phyloP scores from a whole-genome alignment of 2,888 invertebrate species.

The Tupiocoris notatus region DNA sequence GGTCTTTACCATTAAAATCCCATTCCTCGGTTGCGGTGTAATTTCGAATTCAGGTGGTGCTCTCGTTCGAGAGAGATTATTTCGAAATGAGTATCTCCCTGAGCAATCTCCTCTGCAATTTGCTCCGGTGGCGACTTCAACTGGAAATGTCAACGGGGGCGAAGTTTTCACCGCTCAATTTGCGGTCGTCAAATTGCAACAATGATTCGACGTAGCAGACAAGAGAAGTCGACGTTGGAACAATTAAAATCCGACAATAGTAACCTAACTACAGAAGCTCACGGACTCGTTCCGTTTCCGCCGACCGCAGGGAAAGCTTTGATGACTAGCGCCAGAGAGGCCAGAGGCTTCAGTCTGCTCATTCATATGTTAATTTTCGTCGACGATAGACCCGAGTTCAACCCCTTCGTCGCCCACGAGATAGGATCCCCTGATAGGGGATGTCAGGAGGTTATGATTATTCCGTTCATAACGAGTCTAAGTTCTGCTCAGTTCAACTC shows the following conservation, averaged over 20 bases:
- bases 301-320: too few relatives aligned
- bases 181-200: constrained; percentile 13
- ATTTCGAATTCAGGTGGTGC: background rate
- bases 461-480: constrained; percentile 30
- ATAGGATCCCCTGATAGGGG: constrained; percentile 19
- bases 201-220: constrained; percentile 4
- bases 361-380: constrained; percentile 31
- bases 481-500: background rate
- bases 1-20: too few relatives aligned
- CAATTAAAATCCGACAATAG: constrained; percentile 29
- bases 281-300: background rate
- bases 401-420: background rate
- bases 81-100: background rate
- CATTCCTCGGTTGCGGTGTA: background rate
- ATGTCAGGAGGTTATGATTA: constrained; percentile 22
- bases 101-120: background rate
- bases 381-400: background rate
- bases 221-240: background rate
- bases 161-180: constrained; percentile 15
- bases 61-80: background rate
- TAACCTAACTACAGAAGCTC: constrained; percentile 5
- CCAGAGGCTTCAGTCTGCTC: constrained; percentile 2
- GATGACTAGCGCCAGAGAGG: background rate
- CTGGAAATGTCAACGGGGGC: too few relatives aligned
- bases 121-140: background rate